Percentiles rank a stretch among this genome's conserved stretches.
Conservation (phyloP, 2,888 invertebrate genomes). For the Lasioglossum calceatum region DNA sequence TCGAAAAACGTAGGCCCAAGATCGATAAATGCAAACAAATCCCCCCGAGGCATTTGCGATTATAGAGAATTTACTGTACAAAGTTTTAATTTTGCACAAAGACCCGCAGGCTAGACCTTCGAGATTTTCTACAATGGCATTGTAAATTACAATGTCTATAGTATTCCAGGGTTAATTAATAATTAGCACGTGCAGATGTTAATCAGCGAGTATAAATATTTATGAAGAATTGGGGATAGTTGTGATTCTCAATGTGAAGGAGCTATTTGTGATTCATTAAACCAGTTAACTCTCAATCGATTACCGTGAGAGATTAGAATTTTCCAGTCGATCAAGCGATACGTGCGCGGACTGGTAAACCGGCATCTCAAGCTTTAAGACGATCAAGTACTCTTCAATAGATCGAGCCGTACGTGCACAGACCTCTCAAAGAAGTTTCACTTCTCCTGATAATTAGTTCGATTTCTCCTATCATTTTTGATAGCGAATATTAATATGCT, state of each 20-base stretch:
- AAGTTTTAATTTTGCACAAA: too few relatives aligned
- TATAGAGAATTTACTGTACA: too few relatives aligned
- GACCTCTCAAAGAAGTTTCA: slow-evolving; percentile 17
- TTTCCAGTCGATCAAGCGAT: slow-evolving; percentile 27
- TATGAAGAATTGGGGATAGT: neutral
- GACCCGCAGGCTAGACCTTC: too few relatives aligned
- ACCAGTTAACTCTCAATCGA: slow-evolving; percentile 4
- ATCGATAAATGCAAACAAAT: too few relatives aligned
- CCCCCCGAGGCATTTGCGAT: too few relatives aligned
- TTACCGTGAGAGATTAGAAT: slow-evolving; percentile 21
- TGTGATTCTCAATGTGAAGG: neutral
- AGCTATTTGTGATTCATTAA: neutral
- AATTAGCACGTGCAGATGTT: neutral
- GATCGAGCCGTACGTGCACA: slow-evolving; percentile 23
- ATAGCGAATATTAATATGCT: neutral
- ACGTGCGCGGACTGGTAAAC: slow-evolving; percentile 9
- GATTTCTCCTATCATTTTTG: neutral
- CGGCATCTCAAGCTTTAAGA: neutral
- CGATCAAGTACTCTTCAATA: slow-evolving; percentile 19
- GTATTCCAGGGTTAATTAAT: neutral
- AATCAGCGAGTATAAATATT: neutral
- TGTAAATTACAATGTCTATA: too few relatives aligned
- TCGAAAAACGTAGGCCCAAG: too few relatives aligned
- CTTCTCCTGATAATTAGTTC: neutral
- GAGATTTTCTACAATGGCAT: too few relatives aligned